A percentile compares a stretch with the other conserved stretches of the same genome.
phyloP scores from a whole-genome alignment of 2,113 vertebrate species.

The Piprites chloris region DNA sequence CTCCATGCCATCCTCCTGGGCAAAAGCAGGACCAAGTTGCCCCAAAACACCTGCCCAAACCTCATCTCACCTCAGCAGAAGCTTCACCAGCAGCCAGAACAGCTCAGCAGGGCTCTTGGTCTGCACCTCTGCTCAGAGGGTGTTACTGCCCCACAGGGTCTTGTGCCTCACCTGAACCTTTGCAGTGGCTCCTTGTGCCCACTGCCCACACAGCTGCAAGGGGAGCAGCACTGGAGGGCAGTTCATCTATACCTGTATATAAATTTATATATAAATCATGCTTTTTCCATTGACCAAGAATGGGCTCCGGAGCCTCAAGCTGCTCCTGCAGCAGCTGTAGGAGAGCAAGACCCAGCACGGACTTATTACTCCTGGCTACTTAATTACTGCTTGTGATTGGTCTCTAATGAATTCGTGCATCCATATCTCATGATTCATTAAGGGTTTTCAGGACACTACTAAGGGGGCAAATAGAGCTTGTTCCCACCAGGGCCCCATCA shows the following conservation, averaged over 20 bases:
- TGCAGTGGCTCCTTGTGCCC: fast-evolving
- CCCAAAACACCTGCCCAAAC: neutral
- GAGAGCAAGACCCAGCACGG: neutral
- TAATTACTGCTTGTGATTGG: neutral
- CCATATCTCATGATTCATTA: neutral
- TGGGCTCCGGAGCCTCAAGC: neutral
- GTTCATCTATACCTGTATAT: fast-evolving
- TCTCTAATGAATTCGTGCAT: neutral
- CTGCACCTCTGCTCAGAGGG: neutral
- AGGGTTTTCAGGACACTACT: neutral
- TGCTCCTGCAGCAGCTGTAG: neutral
- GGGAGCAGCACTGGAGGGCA: neutral
- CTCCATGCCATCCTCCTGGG: neutral
- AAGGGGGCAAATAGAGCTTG: neutral
- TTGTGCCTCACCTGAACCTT: neutral
- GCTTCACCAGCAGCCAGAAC: neutral
- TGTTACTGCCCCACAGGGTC: fast-evolving
- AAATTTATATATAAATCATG: neutral
- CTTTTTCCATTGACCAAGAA: neutral
- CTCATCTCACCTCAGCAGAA: neutral
- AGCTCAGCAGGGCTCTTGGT: neutral
- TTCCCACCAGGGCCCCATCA: neutral
- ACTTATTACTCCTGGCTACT: neutral
- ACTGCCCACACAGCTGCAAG: fast-evolving
- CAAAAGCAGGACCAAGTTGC: neutral